Evolutionary conservation across 2,888 invertebrate genomes (phyloP), one percentile per base, ranked within the genome.

Genomic region (Eulithis prunata): DNA sequence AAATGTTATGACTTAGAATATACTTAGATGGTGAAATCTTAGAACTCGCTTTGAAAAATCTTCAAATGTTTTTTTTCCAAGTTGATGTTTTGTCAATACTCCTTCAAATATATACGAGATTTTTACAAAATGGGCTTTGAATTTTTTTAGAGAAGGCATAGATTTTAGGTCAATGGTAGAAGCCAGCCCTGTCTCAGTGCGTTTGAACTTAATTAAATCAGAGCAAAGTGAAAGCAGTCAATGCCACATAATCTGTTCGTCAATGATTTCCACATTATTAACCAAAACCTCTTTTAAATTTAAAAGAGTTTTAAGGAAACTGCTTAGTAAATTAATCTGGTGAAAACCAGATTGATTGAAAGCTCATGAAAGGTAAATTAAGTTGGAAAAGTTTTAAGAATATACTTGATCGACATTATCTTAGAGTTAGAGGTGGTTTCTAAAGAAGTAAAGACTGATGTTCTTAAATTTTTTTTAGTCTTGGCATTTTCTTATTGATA

Each of bases 191-290:
- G 55, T 62, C 58, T 57, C 70, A 71, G 72, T 78, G 75, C 82
- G 81, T 80, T 86, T 76, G 85, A 87, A 84, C 83, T 88, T 90
- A 90, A 90, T 90, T 88, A 89, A 90, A 89, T 88, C 84, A 80
- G 81, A 75, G 78, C 75, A 76, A 75, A 82, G 78, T 80, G 84
- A 82, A 80, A 76, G 57, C 53, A 61, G 65, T 78, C 82, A 78
- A 76, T 77, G 73, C 73, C 80, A 80, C 82, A 81, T 79, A 80
- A 83, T 77, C 78, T 74, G 75, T 77, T 80, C 79, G 77, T 79
- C 83, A 83, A 83, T 86, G 83, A 85, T 82, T 87, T 87, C 79
- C 79, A 77, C 80, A 75, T 83, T 85, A 87, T 59, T 58, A 59
- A 12, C 36, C 57, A 47, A 57, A 32, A 32, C 47, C 57, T 53